Percentiles rank a stretch among this genome's conserved stretches.
phyloP scores from a whole-genome alignment of 2,888 invertebrate genomes.

The Elegia similella region DNA sequence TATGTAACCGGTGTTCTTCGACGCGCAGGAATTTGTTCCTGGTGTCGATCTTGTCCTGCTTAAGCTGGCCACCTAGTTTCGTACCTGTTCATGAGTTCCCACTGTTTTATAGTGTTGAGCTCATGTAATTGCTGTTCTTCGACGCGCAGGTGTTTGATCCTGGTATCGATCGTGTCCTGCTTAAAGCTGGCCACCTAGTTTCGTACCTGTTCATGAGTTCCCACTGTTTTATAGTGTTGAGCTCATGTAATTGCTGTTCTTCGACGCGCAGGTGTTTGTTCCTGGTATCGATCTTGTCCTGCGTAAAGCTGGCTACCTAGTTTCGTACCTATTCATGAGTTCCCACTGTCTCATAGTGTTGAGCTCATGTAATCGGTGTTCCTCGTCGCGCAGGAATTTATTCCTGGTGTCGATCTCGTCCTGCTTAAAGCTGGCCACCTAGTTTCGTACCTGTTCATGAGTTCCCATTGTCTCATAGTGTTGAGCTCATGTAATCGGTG shows the following conservation, averaged over 20 bases:
- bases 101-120: constrained; percentile 65
- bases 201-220: constrained; percentile 36
- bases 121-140: constrained; percentile 50
- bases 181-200: constrained; percentile 15
- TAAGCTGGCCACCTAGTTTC: too few species aligned
- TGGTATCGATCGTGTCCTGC: constrained; percentile 45
- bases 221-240: constrained; percentile 45
- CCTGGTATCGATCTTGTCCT: too few species aligned
- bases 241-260: too few species aligned
- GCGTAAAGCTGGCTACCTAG: too few species aligned
- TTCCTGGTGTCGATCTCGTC: constrained; percentile 48
- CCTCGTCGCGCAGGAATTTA: constrained; percentile 53
- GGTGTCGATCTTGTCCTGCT: constrained; percentile 43
- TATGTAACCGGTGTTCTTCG: constrained; percentile 45
- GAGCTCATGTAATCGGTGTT: constrained; percentile 44
- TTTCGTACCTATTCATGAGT: constrained; percentile 79
- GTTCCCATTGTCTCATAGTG: constrained; percentile 76
- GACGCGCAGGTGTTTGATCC: constrained; percentile 48
- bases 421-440: too few species aligned
- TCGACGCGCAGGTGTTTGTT: too few species aligned
- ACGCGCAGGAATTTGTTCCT: constrained; percentile 50
- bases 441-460: constrained; percentile 81
- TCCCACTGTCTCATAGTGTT: constrained; percentile 76
- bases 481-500: constrained; percentile 47
- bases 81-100: constrained; percentile 81